Conservation (phyloP, 2,797 vertebrate species). For the Micropoecilia bifurca region DNA sequence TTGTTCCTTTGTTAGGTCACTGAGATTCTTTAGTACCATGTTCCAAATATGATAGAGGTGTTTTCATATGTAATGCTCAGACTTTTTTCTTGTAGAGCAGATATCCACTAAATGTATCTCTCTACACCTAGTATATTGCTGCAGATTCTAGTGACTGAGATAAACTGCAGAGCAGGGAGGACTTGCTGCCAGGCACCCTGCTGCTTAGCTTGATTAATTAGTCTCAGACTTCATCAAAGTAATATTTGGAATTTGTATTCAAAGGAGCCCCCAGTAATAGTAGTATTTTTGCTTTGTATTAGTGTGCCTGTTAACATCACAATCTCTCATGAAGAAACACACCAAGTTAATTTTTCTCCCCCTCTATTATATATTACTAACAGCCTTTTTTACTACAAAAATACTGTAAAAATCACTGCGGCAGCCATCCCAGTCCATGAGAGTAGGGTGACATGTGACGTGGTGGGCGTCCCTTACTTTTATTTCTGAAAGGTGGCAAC, state of each 20-base stretch:
- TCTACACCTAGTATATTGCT: slow-evolving; percentile 50
- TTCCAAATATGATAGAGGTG: not conserved
- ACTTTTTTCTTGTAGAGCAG: not conserved
- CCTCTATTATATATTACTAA: not conserved
- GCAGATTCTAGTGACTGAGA: slow-evolving; percentile 50
- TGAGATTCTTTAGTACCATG: not conserved
- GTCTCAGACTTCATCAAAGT: slow-evolving; percentile 68
- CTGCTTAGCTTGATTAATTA: slow-evolving; percentile 77
- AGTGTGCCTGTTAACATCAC: slow-evolving; percentile 39
- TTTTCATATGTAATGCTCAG: not conserved
- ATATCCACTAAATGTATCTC: slow-evolving; percentile 32
- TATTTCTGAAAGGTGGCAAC: no score
- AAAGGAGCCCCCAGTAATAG: slow-evolving; percentile 48
- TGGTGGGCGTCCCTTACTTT: no score
- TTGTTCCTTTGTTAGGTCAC: not conserved
- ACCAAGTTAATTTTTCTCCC: slow-evolving; percentile 7
- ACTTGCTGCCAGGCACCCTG: slow-evolving; percentile 61
- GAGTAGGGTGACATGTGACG: no score
- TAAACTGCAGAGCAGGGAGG: slow-evolving; percentile 53
- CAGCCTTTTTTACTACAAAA: not conserved
- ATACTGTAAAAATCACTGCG: not conserved
- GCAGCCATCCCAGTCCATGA: no score
- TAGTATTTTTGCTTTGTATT: slow-evolving; percentile 48
- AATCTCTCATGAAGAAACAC: slow-evolving; percentile 30
- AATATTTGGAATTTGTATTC: slow-evolving; percentile 72